Conservation (phyloP, 2,113 vertebrate species). For the Forbesichthys agassizii region DNA sequence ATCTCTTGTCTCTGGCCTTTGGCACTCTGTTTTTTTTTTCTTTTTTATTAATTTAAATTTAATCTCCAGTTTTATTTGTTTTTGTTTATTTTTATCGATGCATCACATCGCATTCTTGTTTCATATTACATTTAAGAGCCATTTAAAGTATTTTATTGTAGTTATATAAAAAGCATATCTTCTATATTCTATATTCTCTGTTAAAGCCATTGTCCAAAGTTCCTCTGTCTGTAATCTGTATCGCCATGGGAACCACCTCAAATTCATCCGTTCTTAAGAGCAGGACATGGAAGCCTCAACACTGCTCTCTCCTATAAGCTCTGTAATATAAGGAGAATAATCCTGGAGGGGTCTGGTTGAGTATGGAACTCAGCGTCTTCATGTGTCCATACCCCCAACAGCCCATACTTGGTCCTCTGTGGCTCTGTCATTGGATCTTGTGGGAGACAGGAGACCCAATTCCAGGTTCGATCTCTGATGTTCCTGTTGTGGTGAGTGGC, state of each 20-base stretch:
- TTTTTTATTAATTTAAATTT: constrained; percentile 19
- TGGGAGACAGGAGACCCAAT: constrained; percentile 69
- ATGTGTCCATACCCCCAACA: constrained; percentile 38
- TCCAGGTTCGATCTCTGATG: constrained; percentile 43
- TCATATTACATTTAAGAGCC: no score
- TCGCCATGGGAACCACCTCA: not conserved
- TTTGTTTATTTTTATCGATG: no score
- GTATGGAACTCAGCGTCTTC: constrained; percentile 55
- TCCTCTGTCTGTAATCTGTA: constrained; percentile 27
- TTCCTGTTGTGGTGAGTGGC: constrained; percentile 54
- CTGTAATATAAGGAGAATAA: constrained; percentile 82
- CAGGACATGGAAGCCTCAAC: constrained; percentile 51
- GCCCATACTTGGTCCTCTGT: constrained; percentile 35
- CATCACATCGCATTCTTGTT: no score
- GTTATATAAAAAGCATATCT: no score
- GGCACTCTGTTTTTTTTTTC: constrained; percentile 28
- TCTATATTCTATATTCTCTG: no score
- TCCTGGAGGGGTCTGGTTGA: constrained; percentile 60
- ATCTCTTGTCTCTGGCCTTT: constrained; percentile 46
- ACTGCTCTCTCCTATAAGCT: constrained; percentile 67
- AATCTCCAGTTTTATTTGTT: no score
- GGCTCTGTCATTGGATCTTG: constrained; percentile 73
- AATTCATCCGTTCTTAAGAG: constrained; percentile 28
- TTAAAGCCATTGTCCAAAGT: no score
- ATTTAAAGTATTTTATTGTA: no score